Evolutionary conservation across 2,888 invertebrate species (phyloP).

Genomic region (Synanthedon tipuliformis): DNA sequence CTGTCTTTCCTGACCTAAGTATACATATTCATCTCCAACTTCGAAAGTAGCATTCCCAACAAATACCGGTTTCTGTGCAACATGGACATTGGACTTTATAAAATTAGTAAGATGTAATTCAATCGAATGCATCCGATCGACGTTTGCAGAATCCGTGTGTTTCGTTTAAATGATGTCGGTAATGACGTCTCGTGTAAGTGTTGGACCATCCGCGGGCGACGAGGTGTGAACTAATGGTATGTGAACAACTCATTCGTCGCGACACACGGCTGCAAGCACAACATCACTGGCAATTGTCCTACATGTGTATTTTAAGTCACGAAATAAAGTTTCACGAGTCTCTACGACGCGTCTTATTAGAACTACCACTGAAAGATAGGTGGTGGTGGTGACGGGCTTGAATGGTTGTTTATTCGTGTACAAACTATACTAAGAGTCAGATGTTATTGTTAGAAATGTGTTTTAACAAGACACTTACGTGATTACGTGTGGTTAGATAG

Average conservation of each 20-base stretch:
- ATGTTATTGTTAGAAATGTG: no score
- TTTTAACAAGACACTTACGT: no score
- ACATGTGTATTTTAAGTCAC: slow-evolving; percentile 63
- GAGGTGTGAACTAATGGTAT: slow-evolving; percentile 55
- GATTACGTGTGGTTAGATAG: no score
- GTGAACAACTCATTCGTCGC: slow-evolving; percentile 45
- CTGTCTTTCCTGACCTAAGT: no score
- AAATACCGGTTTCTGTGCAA: no score
- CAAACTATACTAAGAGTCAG: slow-evolving; percentile 9
- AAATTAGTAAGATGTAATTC: no score
- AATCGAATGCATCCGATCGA: no score
- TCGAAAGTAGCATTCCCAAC: no score
- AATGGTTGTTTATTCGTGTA: slow-evolving; percentile 27
- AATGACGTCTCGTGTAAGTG: slow-evolving; percentile 12
- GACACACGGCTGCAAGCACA: slow-evolving; percentile 29
- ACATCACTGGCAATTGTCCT: slow-evolving; percentile 53
- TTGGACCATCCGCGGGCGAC: slow-evolving; percentile 22
- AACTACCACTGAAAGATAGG: slow-evolving; percentile 48
- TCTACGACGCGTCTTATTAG: slow-evolving; percentile 41
- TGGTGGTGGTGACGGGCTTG: slow-evolving; percentile 19
- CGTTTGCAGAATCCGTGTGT: neutral
- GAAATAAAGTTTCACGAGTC: slow-evolving; percentile 48
- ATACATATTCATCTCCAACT: no score
- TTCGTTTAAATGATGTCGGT: neutral
- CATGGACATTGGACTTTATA: no score